These are phyloP conservation scores for Hydroisotoma schaefferi DNA, from an alignment of 2,888 invertebrate genomes.

Conservation along the genomic window DNA sequence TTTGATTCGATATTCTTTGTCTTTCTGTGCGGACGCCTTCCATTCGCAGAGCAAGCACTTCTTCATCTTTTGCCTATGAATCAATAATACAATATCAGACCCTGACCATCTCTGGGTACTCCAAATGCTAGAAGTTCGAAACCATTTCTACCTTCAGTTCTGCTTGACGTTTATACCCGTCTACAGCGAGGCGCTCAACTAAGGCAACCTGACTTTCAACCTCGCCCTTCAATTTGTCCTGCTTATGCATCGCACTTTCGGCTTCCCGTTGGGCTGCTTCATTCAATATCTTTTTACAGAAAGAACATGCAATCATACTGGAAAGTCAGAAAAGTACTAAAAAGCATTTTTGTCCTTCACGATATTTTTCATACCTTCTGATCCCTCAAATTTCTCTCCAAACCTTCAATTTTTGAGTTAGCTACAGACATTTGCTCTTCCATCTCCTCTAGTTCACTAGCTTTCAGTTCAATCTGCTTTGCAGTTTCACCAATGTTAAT, in stretches of 20 bases:
- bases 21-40: slow-evolving; percentile 27
- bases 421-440: slow-evolving; percentile 19
- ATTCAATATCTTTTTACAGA: slow-evolving; percentile 28
- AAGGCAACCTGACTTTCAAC: slow-evolving; percentile 35
- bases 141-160: slow-evolving; percentile 35
- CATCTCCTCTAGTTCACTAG: slow-evolving; percentile 24
- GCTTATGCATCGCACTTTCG: slow-evolving; percentile 28
- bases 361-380: slow-evolving; percentile 26
- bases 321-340: too few relatives aligned
- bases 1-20: slow-evolving; percentile 18
- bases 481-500: slow-evolving; percentile 20
- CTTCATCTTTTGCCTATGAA: slow-evolving; percentile 32
- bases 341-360: too few relatives aligned
- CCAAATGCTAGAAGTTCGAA: too few relatives aligned
- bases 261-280: slow-evolving; percentile 34
- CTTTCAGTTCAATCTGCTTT: slow-evolving; percentile 23
- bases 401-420: slow-evolving; percentile 25
- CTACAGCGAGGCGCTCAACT: slow-evolving; percentile 34
- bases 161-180: slow-evolving; percentile 27
- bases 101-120: too few relatives aligned
- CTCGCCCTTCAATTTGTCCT: slow-evolving; percentile 39
- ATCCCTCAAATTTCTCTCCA: slow-evolving; percentile 28
- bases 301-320: too few relatives aligned
- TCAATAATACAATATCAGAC: too few relatives aligned
- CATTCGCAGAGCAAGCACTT: slow-evolving; percentile 21